Percentiles rank a stretch among this genome's conserved stretches.
phyloP scores from a whole-genome alignment of 2,113 vertebrate species.

The Alouatta palliata region DNA sequence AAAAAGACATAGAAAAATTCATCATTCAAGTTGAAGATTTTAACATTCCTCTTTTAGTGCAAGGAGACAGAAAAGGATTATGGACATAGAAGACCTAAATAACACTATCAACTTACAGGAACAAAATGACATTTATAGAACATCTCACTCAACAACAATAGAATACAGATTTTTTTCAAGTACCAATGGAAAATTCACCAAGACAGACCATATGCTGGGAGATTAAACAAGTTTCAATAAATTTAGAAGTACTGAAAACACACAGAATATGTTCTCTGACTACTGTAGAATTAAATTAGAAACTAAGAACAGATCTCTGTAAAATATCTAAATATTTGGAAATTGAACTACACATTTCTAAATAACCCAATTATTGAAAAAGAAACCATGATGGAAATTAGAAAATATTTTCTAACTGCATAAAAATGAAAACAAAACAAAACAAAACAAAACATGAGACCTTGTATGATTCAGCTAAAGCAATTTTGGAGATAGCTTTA shows the following conservation, averaged over 20 bases:
- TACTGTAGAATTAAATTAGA: constrained; percentile 41
- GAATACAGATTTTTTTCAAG: not conserved
- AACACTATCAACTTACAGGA: not conserved
- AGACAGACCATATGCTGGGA: constrained; percentile 24
- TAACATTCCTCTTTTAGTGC: not conserved
- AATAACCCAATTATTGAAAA: not conserved
- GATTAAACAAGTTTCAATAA: constrained; percentile 52
- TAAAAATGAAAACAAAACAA: not conserved
- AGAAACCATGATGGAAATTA: not conserved
- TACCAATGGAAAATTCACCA: not conserved
- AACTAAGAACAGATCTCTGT: constrained; percentile 25
- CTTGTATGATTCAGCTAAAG: not conserved
- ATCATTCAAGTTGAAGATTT: not conserved
- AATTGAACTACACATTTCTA: not conserved
- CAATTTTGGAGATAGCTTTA: not conserved
- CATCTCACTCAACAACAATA: not conserved
- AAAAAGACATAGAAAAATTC: not conserved
- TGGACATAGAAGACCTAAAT: not conserved
- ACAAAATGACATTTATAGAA: not conserved
- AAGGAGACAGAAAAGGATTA: not conserved
- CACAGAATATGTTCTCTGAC: constrained; percentile 48
- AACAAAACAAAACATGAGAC: not conserved
- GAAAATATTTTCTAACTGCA: constrained; percentile 26
- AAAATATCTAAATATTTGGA: constrained; percentile 27
- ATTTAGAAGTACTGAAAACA: constrained; percentile 31